Evolutionary conservation across 1,140 invertebrate species (phyloP).

Genomic region (Papilio helenus): DNA sequence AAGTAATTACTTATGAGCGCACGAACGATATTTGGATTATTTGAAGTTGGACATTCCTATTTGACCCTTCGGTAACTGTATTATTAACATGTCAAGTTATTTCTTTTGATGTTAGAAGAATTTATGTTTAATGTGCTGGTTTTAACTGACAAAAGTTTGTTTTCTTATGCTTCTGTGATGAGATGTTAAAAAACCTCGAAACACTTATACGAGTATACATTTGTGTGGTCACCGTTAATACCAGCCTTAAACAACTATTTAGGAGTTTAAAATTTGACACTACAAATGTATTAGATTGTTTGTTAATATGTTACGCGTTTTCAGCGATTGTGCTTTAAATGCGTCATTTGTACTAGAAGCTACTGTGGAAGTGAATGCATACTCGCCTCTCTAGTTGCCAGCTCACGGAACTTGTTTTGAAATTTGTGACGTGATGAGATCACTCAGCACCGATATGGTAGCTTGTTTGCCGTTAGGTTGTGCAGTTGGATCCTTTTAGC

Average conservation of each 20-base stretch:
- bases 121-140: no score
- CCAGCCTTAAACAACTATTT: neutral
- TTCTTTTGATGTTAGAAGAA: neutral
- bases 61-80: neutral
- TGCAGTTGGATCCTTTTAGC: neutral
- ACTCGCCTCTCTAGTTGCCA: neutral
- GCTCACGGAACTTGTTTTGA: slow-evolving; percentile 27
- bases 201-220: no score
- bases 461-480: slow-evolving; percentile 29
- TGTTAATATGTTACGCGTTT: neutral
- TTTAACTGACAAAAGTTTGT: no score
- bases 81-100: neutral
- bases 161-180: no score
- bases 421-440: slow-evolving; percentile 29
- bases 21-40: slow-evolving; percentile 5
- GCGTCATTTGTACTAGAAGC: neutral
- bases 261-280: no score
- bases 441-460: slow-evolving; percentile 26
- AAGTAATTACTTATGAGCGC: slow-evolving; percentile 2
- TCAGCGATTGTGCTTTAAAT: neutral
- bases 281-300: neutral
- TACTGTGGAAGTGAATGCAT: neutral
- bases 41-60: neutral
- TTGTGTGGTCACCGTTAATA: neutral
- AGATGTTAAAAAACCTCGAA: no score